Conservation (phyloP, 2,888 invertebrate species). For the Hirtodrosophila trivittata region DNA sequence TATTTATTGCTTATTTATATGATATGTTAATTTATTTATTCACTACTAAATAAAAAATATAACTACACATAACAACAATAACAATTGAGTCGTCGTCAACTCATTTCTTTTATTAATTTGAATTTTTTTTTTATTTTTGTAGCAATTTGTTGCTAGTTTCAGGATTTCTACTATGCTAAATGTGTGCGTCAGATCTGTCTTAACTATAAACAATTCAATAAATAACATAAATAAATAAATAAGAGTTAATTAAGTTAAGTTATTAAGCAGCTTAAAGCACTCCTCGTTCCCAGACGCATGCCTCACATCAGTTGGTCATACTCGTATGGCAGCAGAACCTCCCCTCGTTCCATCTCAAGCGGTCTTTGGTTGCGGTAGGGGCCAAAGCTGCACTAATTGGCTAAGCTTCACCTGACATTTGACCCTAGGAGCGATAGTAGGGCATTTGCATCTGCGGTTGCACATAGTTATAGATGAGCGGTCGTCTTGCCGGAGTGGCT, state of each 20-base stretch:
- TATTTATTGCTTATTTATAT: slow-evolving; percentile 47
- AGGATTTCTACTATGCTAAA: slow-evolving; percentile 49
- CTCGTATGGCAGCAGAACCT: slow-evolving; percentile 64
- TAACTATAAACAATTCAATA: slow-evolving; percentile 51
- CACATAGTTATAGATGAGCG: slow-evolving; percentile 79
- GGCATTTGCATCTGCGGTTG: slow-evolving; percentile 77
- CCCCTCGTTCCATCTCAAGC: slow-evolving; percentile 33
- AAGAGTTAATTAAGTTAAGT: slow-evolving; percentile 23
- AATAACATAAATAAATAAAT: slow-evolving; percentile 47
- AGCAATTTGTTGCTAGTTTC: slow-evolving; percentile 77
- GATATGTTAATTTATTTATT: slow-evolving; percentile 57
- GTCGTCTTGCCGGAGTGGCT: slow-evolving; percentile 69
- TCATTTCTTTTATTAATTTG: slow-evolving; percentile 35
- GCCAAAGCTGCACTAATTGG: slow-evolving; percentile 56
- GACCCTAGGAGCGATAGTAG: slow-evolving; percentile 65
- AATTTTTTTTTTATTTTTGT: slow-evolving; percentile 70
- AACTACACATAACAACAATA: slow-evolving; percentile 33
- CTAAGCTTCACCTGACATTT: slow-evolving; percentile 36
- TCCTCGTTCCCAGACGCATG: slow-evolving; percentile 40
- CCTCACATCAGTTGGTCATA: slow-evolving; percentile 51
- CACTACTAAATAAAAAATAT: slow-evolving; percentile 52
- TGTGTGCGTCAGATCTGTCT: slow-evolving; percentile 63
- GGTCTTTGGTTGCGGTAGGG: slow-evolving; percentile 67
- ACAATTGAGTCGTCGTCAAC: slow-evolving; percentile 50
- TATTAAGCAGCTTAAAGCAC: slow-evolving; percentile 56